Base-by-base conservation (phyloP, 1,140 invertebrate species). In the Liolophura sinensis region DNA sequence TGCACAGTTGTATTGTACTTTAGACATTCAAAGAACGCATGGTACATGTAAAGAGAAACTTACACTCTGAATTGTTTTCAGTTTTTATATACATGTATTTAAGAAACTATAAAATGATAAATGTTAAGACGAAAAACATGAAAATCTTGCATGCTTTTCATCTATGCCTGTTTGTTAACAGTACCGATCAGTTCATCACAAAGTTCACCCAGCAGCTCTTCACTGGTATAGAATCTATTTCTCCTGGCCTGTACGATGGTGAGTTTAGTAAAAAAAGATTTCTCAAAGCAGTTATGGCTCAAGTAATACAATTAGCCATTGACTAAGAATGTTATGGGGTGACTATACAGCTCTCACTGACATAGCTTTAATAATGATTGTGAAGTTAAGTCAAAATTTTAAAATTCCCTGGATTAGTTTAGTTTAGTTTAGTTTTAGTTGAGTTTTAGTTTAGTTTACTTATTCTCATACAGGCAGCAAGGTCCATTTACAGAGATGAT, bases 151-250 rank as follows among this genome's bases (percentile, higher is more conserved):
- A 0, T 25, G 18, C 20, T 6, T 31, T 58, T 16, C 7, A 11
- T 20, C 27, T 24, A 0, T 58, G 27, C 20, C 20, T 27, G 20
- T n/a, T 24, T 25, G 6, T 48, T 65, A 47, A 12, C 46, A 66
- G 63, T 81, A 81, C 57, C 74, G 82, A 0, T 78, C 79, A 14
- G 81, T 83, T n/a, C 67, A 74, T 58, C 82, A 83, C 63, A 81
- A 78, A 65, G 63, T 82, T 49, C 76, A 78, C 31, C 59, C 64
- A 15, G 64, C 59, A 16, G 69, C 77, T 25, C 67, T 84, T 18
- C 62, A 67, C 20, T 18, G 80, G 24, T 84, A 84, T 65, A 68
- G 79, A 64, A 64, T 73, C 22, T 81, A 82, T 60, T 72, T 76
- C 25, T 82, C 80, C 12, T 54, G 51, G 24, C 51, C 24, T 54